Conservation (phyloP, 2,888 invertebrate genomes). For the Coleophora deauratella region DNA sequence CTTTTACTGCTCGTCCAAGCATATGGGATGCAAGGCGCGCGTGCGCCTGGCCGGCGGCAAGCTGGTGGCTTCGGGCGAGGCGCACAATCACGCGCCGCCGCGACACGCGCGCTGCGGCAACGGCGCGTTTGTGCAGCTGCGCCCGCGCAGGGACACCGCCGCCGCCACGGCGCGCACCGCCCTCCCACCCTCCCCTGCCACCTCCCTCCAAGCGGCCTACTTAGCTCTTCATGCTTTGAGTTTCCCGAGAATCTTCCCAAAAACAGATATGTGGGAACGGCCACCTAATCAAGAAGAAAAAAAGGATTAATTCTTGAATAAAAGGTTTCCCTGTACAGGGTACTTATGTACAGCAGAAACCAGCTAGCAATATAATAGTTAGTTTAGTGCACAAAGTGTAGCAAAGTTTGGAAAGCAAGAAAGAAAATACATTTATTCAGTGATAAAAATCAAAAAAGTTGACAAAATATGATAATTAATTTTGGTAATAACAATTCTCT, state of each 20-base stretch:
- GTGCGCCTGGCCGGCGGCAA: conserved; percentile 53
- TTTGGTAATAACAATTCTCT: no score
- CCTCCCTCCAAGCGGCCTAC: conserved; percentile 42
- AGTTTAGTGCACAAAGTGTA: background rate
- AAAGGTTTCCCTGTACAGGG: no score
- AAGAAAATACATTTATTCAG: no score
- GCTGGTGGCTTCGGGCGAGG: conserved; percentile 55
- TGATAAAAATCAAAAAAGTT: no score
- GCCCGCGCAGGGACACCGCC: conserved; percentile 44
- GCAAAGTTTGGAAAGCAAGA: no score
- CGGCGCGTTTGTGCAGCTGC: conserved; percentile 63
- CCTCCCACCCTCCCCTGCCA: conserved; percentile 33
- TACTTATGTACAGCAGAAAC: no score
- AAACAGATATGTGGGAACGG: conserved; percentile 57
- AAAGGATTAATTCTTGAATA: conserved; percentile 31
- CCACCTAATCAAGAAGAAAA: conserved; percentile 44
- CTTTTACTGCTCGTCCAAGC: conserved; percentile 68
- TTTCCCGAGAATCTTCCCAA: conserved; percentile 56
- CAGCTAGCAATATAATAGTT: background rate
- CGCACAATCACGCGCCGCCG: conserved; percentile 61
- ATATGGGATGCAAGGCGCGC: conserved; percentile 61
- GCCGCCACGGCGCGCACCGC: conserved; percentile 20
- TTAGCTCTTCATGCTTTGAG: conserved; percentile 54
- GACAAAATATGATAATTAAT: no score
- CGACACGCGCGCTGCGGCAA: conserved; percentile 66